A percentile compares a stretch with the other conserved stretches of the same genome.
Evolutionary conservation across 2,113 vertebrate genomes (phyloP).

Genomic region (Lontra canadensis): DNA sequence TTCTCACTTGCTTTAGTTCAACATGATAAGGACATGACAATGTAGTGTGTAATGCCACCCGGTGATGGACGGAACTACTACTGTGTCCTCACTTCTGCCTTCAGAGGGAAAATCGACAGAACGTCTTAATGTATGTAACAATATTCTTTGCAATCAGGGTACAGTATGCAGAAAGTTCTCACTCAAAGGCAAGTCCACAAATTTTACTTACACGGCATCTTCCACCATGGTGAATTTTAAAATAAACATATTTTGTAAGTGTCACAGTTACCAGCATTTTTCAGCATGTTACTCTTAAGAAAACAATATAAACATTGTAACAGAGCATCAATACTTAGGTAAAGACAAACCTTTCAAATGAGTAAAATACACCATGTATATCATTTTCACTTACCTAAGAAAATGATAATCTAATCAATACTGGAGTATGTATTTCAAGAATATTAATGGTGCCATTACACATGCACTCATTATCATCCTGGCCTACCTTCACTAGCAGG

Average conservation of each 20-base stretch:
- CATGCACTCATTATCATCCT: neutral
- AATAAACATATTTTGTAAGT: constrained; percentile 65
- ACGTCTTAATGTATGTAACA: constrained; percentile 37
- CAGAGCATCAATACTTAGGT: neutral
- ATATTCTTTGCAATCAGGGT: neutral
- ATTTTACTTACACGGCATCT: constrained; percentile 66
- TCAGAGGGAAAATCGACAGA: neutral
- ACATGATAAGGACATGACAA: neutral
- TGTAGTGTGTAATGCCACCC: neutral
- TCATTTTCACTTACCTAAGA: neutral
- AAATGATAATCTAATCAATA: neutral
- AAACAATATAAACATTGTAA: constrained; percentile 23
- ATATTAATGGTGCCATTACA: neutral
- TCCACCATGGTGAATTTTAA: constrained; percentile 65
- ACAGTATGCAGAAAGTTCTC: neutral
- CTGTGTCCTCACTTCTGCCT: neutral
- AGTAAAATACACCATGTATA: neutral
- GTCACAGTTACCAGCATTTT: constrained; percentile 19
- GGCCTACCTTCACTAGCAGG: neutral
- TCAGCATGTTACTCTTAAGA: constrained; percentile 10
- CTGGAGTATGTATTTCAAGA: neutral
- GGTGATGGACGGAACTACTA: too few species aligned
- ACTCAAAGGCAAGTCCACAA: constrained; percentile 51
- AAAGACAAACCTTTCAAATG: neutral
- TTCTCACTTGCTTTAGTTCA: neutral